Evolutionary conservation across 2,888 invertebrate genomes (phyloP).

Genomic region (Apamea epomidion): DNA sequence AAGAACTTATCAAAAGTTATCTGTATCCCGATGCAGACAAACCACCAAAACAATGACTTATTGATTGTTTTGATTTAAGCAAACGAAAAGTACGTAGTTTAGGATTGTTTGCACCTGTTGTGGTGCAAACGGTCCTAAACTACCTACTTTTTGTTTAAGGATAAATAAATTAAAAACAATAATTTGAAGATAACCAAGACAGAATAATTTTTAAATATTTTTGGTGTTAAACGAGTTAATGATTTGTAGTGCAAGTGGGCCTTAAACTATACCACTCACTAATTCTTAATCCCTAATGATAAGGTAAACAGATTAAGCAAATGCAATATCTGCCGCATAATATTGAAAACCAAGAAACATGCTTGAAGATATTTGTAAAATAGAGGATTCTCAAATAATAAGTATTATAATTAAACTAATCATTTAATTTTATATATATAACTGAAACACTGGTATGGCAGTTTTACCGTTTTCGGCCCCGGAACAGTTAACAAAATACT

Average conservation of each 20-base stretch:
- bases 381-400: neutral
- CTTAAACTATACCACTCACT: neutral
- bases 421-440: neutral
- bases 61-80: neutral
- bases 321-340: neutral
- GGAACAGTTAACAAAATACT: neutral
- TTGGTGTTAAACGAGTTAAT: neutral
- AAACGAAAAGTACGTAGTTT: neutral
- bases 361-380: neutral
- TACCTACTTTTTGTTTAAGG: too few relatives aligned
- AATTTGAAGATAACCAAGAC: neutral
- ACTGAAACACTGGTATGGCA: neutral
- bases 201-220: neutral
- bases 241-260: neutral
- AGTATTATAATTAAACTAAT: neutral
- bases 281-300: neutral
- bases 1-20: neutral
- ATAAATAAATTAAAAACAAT: neutral
- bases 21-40: neutral
- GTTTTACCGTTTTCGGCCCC: neutral
- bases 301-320: neutral
- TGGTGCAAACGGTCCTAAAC: too few relatives aligned
- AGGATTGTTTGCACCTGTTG: neutral
- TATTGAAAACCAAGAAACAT: neutral
- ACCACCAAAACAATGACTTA: too few relatives aligned